Evolutionary conservation across 2,797 vertebrate genomes (phyloP).

Genomic region (Dendrocincla tyrannina): DNA sequence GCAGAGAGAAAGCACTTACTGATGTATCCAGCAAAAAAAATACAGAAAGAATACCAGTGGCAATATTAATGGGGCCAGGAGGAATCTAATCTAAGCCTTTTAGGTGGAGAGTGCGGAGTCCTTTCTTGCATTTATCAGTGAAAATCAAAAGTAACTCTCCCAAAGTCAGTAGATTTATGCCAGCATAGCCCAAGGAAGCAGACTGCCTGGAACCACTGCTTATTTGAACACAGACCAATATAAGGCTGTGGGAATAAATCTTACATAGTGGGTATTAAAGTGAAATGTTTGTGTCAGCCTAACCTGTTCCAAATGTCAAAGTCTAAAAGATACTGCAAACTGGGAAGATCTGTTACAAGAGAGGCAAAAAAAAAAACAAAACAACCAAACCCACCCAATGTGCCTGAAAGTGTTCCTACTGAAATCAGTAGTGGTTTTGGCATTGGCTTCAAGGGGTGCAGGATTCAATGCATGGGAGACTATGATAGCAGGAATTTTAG

Average conservation of each 20-base stretch:
- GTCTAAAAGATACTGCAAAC: not conserved
- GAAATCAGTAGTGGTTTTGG: not conserved
- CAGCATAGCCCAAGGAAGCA: constrained; percentile 56
- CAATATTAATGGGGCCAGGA: not conserved
- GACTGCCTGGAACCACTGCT: constrained; percentile 66
- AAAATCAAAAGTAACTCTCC: constrained; percentile 53
- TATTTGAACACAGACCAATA: constrained; percentile 56
- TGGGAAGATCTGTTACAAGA: not conserved
- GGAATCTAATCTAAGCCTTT: constrained; percentile 43
- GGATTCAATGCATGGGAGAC: not conserved
- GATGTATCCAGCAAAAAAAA: not conserved
- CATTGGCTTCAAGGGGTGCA: not conserved
- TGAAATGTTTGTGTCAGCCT: constrained; percentile 46
- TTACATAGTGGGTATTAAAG: constrained; percentile 27
- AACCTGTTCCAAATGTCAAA: constrained; percentile 43
- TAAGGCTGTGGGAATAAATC: constrained; percentile 58
- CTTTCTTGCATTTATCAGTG: constrained; percentile 42
- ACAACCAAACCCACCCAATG: not conserved
- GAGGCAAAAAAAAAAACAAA: fast-evolving
- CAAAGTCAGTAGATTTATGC: constrained; percentile 59
- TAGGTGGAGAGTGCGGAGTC: constrained; percentile 2
- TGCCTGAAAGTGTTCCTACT: not conserved
- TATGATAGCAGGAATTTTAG: not conserved
- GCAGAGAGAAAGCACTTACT: not conserved
- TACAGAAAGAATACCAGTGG: not conserved